These are phyloP conservation scores for Hippocampus barbouri DNA, from an alignment of 2,113 vertebrate genomes.

Conservation along the genomic window DNA sequence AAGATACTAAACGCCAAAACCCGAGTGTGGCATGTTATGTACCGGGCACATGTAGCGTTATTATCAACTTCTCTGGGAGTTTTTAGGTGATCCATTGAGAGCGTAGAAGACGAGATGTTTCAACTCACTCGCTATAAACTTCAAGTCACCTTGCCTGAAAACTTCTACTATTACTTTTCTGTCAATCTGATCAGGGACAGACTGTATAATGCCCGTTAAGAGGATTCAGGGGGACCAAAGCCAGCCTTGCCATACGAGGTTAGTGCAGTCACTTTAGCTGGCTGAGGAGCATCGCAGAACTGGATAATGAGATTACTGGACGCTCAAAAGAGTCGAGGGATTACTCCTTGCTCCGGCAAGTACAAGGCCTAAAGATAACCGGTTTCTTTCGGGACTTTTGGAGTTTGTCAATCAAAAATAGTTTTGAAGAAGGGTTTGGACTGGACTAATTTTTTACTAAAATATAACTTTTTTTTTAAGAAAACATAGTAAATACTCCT, in stretches of 20 bases:
- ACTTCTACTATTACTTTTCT: slow-evolving; percentile 24
- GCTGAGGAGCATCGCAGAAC: slow-evolving; percentile 56
- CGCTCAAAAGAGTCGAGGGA: slow-evolving; percentile 49
- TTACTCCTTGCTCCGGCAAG: slow-evolving; percentile 60
- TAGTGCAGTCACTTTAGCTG: slow-evolving; percentile 60
- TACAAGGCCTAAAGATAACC: slow-evolving; percentile 25
- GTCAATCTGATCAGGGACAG: slow-evolving; percentile 69
- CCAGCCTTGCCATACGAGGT: slow-evolving; percentile 60
- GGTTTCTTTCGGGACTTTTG: slow-evolving; percentile 8
- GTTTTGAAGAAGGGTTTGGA: neutral
- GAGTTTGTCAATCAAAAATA: neutral
- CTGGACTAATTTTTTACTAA: neutral
- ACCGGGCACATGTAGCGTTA: neutral
- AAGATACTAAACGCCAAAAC: neutral
- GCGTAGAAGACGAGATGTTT: neutral
- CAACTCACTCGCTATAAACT: neutral
- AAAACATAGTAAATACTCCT: no score
- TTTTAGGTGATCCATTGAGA: neutral
- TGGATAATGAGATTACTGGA: slow-evolving; percentile 71
- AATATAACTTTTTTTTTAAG: neutral
- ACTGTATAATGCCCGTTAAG: slow-evolving; percentile 74
- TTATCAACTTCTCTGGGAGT: neutral
- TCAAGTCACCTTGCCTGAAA: slow-evolving; percentile 33
- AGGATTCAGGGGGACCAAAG: slow-evolving; percentile 70
- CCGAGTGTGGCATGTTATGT: neutral